Evolutionary conservation across 2,797 vertebrate genomes (phyloP).

Genomic region (Micropoecilia bifurca): DNA sequence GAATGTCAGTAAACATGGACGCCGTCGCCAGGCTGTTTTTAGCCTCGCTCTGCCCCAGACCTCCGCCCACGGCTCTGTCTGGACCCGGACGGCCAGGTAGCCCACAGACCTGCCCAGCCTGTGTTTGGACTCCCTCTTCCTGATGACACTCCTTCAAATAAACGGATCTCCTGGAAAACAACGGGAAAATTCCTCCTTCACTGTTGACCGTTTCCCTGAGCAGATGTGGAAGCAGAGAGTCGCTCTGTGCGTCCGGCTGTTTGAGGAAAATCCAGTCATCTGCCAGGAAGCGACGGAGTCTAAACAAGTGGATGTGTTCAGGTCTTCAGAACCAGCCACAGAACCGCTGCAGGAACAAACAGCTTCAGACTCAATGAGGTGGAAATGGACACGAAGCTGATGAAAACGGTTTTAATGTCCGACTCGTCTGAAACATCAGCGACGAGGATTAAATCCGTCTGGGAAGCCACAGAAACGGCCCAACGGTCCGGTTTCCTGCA

Average conservation of each 20-base stretch:
- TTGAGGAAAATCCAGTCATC: conserved; percentile 22
- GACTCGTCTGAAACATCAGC: neutral
- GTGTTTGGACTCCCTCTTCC: conserved; percentile 79
- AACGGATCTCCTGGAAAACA: conserved; percentile 62
- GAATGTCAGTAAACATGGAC: conserved; percentile 38
- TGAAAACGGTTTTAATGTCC: neutral
- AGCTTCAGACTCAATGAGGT: neutral
- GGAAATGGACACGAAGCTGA: neutral
- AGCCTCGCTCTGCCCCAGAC: conserved; percentile 46
- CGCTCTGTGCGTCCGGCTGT: neutral
- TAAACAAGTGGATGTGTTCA: conserved; percentile 11
- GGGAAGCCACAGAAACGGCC: neutral
- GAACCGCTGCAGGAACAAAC: neutral
- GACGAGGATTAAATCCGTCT: neutral
- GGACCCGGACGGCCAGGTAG: conserved; percentile 53
- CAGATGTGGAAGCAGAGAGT: conserved; percentile 57
- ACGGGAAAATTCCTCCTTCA: conserved; percentile 57
- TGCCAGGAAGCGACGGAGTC: neutral
- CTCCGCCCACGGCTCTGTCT: conserved; percentile 36
- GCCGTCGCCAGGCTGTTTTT: conserved; percentile 27
- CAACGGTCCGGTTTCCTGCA: neutral
- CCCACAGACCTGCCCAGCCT: conserved; percentile 51
- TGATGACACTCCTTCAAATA: conserved; percentile 80
- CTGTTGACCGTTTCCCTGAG: conserved; percentile 45
- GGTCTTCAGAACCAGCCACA: conserved; percentile 4